Evolutionary conservation across 1,140 invertebrate genomes (phyloP), one percentile per base, ranked within the genome.

Genomic region (Heliconius nattereri): DNA sequence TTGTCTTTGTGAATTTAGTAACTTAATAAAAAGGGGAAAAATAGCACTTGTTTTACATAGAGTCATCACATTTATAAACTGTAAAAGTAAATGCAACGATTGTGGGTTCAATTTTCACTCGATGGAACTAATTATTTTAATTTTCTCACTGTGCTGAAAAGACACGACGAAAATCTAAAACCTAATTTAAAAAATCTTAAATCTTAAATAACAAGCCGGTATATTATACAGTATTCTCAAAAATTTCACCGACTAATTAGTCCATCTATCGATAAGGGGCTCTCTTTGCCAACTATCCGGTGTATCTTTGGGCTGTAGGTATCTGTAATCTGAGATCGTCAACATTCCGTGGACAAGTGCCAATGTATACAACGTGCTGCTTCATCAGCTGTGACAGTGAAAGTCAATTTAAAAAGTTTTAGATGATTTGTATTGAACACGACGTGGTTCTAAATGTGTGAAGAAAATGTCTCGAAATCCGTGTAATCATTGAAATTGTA

Each of bases 291-390:
- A 66, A 66, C 23, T 26, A 66, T 66, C 26, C n/a, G 23, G 8
- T 66, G n/a, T 66, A 29, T 66, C 60, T 66, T 29, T 29, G 54
- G 54, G 13, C 11, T 66, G 60, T 35, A 35, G 32, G 32, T 35
- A 35, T 35, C 32, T 35, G 32, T 66, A 66, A 66, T 66, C 26
- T 66, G 23, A 66, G 23, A 66, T 60, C n/a, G 57, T 66, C 29
- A 66, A 66, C 60, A 66, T 66, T 66, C 60, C 60, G 26, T 66
- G 60, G 60, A 66, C 26, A 3, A 66, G 60, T 66, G 60, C 60
- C 60, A 66, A 66, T 66, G 60, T 66, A 29, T 29, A 66, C 60
- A 66, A 66, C 23, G 29, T 66, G 60, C 60, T 66, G 60, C 60
- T 29, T 29, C 60, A 66, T 66, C 60, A 26, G 60, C 60, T 66